Evolutionary conservation across 2,797 vertebrate genomes (phyloP).

Genomic region (Chromobotia macracanthus): DNA sequence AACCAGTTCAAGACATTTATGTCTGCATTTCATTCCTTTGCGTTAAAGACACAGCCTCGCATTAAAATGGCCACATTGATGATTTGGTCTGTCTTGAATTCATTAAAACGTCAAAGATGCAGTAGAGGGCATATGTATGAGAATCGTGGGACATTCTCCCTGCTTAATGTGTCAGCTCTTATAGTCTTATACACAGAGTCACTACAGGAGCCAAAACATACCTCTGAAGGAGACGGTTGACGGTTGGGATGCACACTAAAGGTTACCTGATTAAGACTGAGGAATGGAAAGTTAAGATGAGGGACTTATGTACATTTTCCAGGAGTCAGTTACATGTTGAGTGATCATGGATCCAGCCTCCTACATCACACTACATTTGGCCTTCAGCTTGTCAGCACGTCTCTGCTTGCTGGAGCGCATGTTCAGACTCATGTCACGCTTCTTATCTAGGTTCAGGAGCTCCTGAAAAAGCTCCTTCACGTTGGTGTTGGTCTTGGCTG

Average conservation of each 20-base stretch:
- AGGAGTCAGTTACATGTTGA: conserved; percentile 44
- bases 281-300: conserved; percentile 43
- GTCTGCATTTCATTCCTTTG: conserved; percentile 38
- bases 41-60: conserved; percentile 48
- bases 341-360: neutral
- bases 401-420: conserved; percentile 85
- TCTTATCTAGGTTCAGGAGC: conserved; percentile 87
- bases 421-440: conserved; percentile 84
- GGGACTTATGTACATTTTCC: conserved; percentile 56
- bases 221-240: conserved; percentile 41
- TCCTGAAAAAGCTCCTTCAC: conserved; percentile 91
- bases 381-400: conserved; percentile 86
- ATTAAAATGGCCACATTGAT: conserved; percentile 42
- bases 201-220: conserved; percentile 47
- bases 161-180: conserved; percentile 31
- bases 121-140: conserved; percentile 27
- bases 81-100: conserved; percentile 39
- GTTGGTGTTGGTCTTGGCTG: conserved; percentile 90
- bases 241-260: conserved; percentile 54
- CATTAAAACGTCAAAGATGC: conserved; percentile 44
- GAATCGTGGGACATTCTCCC: conserved; percentile 26
- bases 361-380: conserved; percentile 87
- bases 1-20: conserved; percentile 51
- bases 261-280: conserved; percentile 61
- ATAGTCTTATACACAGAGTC: conserved; percentile 31